phyloP scores from a whole-genome alignment of 2,797 vertebrate genomes.

The Argya squamiceps region DNA sequence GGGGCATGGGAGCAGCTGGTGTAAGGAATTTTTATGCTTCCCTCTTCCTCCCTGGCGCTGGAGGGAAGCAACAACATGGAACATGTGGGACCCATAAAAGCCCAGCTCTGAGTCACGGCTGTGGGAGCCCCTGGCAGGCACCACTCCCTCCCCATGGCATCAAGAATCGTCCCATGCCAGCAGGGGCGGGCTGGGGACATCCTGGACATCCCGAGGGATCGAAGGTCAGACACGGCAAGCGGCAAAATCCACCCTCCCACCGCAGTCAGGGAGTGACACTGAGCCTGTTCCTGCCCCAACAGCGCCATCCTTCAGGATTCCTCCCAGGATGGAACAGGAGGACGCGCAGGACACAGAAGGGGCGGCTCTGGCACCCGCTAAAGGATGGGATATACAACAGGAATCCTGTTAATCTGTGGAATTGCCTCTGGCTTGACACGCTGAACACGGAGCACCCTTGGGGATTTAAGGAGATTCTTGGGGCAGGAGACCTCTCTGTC shows the following conservation, averaged over 20 bases:
- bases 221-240: fast-evolving
- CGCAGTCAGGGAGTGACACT: fast-evolving
- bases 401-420: not conserved
- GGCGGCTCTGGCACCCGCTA: not conserved
- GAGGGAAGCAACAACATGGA: not conserved
- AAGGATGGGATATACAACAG: fast-evolving
- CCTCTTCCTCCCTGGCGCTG: slow-evolving; percentile 1
- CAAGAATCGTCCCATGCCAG: not conserved
- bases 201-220: not conserved
- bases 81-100: slow-evolving; percentile 55
- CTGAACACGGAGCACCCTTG: not conserved
- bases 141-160: not conserved
- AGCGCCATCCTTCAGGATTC: not conserved
- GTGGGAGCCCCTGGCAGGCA: not conserved
- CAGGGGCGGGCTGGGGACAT: not conserved
- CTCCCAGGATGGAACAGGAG: not conserved
- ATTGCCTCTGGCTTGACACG: not conserved
- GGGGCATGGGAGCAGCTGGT: not conserved
- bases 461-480: not conserved
- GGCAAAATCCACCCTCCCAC: not conserved
- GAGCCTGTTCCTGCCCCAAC: not conserved
- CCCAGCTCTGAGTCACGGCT: not conserved
- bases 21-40: slow-evolving; percentile 32
- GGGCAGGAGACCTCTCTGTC: not conserved
- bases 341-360: not conserved